These are phyloP conservation scores for Phymanthus crucifer DNA, from an alignment of 92 coral and sea anemone species.

Conservation along the genomic window DNA sequence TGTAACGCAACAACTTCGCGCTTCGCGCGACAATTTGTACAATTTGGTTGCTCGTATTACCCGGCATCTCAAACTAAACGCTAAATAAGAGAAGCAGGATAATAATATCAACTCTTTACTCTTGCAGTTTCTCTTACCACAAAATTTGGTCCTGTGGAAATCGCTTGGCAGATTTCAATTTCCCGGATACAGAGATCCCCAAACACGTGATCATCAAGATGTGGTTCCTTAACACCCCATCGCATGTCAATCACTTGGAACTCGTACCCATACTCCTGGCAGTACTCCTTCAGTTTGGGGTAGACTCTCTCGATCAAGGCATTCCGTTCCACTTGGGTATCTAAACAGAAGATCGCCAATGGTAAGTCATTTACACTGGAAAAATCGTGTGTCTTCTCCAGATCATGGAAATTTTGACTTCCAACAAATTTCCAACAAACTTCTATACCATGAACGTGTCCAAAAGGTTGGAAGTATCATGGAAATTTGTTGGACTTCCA, in stretches of 20 bases:
- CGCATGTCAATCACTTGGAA: slow-evolving; percentile 94
- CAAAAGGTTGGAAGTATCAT: too few relatives aligned
- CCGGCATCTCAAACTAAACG: too few relatives aligned
- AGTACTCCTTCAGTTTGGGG: slow-evolving; percentile 73
- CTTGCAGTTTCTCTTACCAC: slow-evolving; percentile 70
- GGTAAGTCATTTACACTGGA: neutral
- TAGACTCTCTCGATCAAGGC: slow-evolving; percentile 74
- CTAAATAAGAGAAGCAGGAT: too few relatives aligned
- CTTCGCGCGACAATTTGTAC: too few relatives aligned
- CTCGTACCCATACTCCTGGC: slow-evolving; percentile 81
- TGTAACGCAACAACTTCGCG: too few relatives aligned
- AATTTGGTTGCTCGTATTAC: too few relatives aligned
- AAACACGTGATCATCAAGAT: slow-evolving; percentile 86
- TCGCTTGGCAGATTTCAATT: slow-evolving; percentile 67
- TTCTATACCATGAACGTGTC: too few relatives aligned
- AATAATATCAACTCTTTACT: too few relatives aligned
- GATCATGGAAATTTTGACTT: too few relatives aligned
- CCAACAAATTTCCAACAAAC: too few relatives aligned
- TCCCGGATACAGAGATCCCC: slow-evolving; percentile 79
- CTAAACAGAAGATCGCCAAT: slow-evolving; percentile 18
- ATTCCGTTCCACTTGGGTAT: slow-evolving; percentile 78
- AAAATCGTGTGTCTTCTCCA: too few relatives aligned
- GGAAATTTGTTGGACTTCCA: too few relatives aligned
- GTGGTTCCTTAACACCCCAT: slow-evolving; percentile 96
- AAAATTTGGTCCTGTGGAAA: slow-evolving; percentile 96